Conservation (phyloP, 2,797 vertebrate genomes). For the Botia almorhae region DNA sequence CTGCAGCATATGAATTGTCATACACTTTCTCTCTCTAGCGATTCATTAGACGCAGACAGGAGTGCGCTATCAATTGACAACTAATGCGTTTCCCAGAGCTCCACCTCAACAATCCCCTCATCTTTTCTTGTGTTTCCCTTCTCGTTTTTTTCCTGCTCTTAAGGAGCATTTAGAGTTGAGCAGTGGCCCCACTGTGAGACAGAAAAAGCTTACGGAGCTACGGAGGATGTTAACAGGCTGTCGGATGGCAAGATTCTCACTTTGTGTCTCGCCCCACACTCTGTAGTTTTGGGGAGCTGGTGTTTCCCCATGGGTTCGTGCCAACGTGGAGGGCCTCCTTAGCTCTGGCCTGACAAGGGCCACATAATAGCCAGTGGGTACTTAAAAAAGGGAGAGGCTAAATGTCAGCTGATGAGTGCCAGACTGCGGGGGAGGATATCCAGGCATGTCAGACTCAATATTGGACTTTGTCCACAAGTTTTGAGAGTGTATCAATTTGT, state of each 20-base stretch:
- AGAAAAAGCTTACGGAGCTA: slow-evolving; percentile 46
- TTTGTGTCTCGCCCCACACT: not conserved
- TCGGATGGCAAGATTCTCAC: not conserved
- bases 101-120: slow-evolving; percentile 36
- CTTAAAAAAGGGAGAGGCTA: slow-evolving; percentile 34
- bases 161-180: slow-evolving; percentile 32
- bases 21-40: slow-evolving; percentile 44
- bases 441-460: not conserved
- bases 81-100: slow-evolving; percentile 69
- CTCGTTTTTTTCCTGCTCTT: slow-evolving; percentile 21
- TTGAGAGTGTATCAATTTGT: slow-evolving; percentile 19
- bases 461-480: slow-evolving; percentile 16
- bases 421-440: slow-evolving; percentile 15
- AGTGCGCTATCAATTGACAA: slow-evolving; percentile 60
- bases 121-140: too few relatives aligned
- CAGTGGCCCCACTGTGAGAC: slow-evolving; percentile 40
- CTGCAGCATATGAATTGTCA: slow-evolving; percentile 50
- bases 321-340: slow-evolving; percentile 13
- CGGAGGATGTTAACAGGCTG: slow-evolving; percentile 46
- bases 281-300: slow-evolving; percentile 4
- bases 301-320: slow-evolving; percentile 35
- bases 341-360: not conserved
- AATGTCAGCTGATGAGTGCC: slow-evolving; percentile 39
- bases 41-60: slow-evolving; percentile 63
- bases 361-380: slow-evolving; percentile 19